These are phyloP conservation scores for Acanthosepion esculentum DNA, from an alignment of 2,888 invertebrate genomes.

Conservation along the genomic window DNA sequence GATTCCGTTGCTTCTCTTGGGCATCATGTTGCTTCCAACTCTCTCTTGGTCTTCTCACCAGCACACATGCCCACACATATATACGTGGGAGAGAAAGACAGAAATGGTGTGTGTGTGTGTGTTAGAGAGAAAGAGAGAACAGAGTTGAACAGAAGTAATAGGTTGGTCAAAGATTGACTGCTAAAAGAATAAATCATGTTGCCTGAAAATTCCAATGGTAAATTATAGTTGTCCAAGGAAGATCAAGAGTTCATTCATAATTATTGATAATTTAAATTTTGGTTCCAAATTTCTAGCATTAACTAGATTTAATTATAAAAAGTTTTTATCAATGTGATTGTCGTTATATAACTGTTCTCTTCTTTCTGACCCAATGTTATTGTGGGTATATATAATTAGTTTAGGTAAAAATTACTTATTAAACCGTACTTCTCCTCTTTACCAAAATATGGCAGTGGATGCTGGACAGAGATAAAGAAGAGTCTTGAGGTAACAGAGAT, in stretches of 20 bases:
- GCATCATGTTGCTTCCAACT: too few species aligned
- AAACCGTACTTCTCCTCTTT: too few species aligned
- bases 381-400: not conserved
- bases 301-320: not conserved
- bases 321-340: not conserved
- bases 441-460: too few species aligned
- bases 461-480: too few species aligned
- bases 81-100: not conserved
- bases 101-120: too few species aligned
- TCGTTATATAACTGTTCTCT: not conserved
- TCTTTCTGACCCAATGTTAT: too few species aligned
- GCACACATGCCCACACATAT: not conserved
- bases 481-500: too few species aligned
- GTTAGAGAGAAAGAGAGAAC: too few species aligned
- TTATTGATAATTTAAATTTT: not conserved
- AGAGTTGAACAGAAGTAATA: not conserved
- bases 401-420: too few species aligned
- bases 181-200: not conserved
- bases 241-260: not conserved
- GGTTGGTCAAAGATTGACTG: not conserved
- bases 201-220: not conserved
- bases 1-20: too few species aligned
- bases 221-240: not conserved
- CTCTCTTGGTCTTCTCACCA: too few species aligned
- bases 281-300: not conserved